Evolutionary conservation across 2,797 vertebrate genomes (phyloP), one percentile per base, ranked within the genome.

Genomic region (Avahi laniger): DNA sequence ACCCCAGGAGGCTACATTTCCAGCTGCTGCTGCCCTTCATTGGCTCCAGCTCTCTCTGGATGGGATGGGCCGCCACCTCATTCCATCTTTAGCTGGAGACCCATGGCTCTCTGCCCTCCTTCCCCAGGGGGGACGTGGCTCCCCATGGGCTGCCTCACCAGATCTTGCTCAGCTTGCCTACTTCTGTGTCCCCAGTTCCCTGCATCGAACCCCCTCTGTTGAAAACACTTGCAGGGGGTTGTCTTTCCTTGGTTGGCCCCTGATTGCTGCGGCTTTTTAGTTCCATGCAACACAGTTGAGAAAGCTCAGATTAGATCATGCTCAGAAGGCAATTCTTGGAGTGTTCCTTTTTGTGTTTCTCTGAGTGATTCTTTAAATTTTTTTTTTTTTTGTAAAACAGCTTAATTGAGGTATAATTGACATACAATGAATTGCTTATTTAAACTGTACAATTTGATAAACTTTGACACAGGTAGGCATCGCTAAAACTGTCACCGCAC

Each of bases 141-240:
- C 46, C n/a, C 15, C 18, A 0, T 30, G 46, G 50, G 5, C 13
- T 38, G 3, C 65, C 48, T 18, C 70, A 48, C n/a, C 0, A 0
- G 0, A 12, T 12, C 67, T n/a, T 24, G 63, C 15, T 50, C 46
- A 43, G 52, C 28, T 30, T 30, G 13, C 73, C 17, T 0, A 0
- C 13, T 26, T 7, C 14, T 41, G 20, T 13, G 57, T 15, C 10
- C 0, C 48, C 69, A 18, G 13, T 2, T 67, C 30, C 50, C 48
- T 30, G 22, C 12, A 2, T 82, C 46, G n/a, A 22, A 5, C 48
- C 28, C 18, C 11, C 69, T 65, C 30, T 26, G 50, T 35, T 35
- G 43, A 41, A 59, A 84, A 83, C 48, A 38, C 30, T 75, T 57
- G 30, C 5, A 20, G 63, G 38, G 75, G 26, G 33, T 63, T 83